Evolutionary conservation across 2,113 vertebrate genomes (phyloP), one percentile per base, ranked within the genome.

Genomic region (Hystrix cristata): DNA sequence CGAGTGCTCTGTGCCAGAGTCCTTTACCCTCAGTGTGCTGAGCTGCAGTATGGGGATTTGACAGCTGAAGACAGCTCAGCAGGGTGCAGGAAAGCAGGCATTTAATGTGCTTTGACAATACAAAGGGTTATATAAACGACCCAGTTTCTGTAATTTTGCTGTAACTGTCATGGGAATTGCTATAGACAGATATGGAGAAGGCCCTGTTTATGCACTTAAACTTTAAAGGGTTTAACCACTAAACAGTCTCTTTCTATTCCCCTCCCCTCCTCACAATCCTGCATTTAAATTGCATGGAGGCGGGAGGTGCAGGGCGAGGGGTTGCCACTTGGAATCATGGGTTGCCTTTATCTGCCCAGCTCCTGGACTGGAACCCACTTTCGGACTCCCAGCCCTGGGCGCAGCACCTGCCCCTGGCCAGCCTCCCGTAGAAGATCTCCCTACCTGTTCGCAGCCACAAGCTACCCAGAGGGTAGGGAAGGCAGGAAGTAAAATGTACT

Each of bases 121-220:
- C 96, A 98, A 98, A 98, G 96, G 97, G 97, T 97, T 98, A 96
- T 97, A 96, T 98, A 98, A 98, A 97, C 96, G 94, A 97, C 97
- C 96, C 97, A 94, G 97, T 97, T 98, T 98, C 95, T 98, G 96
- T 97, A 97, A 97, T 98, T 98, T 97, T 97, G 96, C 92, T 97
- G 95, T 98, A 97, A 96, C 97, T 98, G 96, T 96, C 97, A 97
- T 91, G 96, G 94, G 96, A 97, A 98, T 97, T 95, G 91, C 95
- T 96, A 96, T 93, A 96, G 95, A 96, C 97, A 97, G 95, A 97
- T 97, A 98, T 29, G 0, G 95, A 96, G 97, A 97, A 97, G 96
- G 96, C 90, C 97, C 96, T 97, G 96, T 98, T 98, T 97, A 97
- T 97, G 96, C 97, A 97, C 96, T 97, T 98, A 96, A 97, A 97